Conservation (phyloP, 2,797 vertebrate genomes). For the Sebastiscus tertius region DNA sequence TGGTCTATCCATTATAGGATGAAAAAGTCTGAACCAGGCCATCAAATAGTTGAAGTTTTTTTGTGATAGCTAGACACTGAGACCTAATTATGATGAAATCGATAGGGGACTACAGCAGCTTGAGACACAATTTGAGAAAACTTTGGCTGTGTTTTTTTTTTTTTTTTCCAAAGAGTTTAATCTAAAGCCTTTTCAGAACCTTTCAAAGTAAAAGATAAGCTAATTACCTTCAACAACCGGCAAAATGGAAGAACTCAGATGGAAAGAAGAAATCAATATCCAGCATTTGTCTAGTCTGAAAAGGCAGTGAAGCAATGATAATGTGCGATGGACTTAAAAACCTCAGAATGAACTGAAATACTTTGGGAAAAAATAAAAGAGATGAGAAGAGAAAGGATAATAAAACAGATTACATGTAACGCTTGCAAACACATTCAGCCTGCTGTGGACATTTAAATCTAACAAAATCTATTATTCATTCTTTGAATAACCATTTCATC, state of each 20-base stretch:
- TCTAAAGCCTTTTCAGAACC: slow-evolving; percentile 18
- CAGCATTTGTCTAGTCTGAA: slow-evolving; percentile 10
- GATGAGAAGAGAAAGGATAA: neutral
- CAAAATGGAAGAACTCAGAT: slow-evolving; percentile 8
- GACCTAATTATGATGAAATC: neutral
- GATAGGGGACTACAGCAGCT: neutral
- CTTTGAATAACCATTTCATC: neutral
- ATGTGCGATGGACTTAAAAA: neutral
- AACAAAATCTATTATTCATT: neutral
- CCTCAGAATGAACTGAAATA: neutral
- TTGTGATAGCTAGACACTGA: neutral
- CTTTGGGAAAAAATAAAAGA: neutral
- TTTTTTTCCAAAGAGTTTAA: slow-evolving; percentile 1
- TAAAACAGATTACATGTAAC: neutral
- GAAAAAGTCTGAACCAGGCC: neutral
- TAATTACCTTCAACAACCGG: neutral
- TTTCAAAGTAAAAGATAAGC: neutral
- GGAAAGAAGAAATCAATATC: slow-evolving; percentile 22
- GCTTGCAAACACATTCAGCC: neutral
- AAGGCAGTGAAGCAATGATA: neutral
- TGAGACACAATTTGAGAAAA: neutral
- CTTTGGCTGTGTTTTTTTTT: neutral
- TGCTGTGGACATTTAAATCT: neutral
- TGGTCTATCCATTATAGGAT: neutral
- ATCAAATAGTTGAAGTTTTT: neutral